Base-by-base conservation (phyloP, 2,113 vertebrate genomes). In the Clarias batrachus region DNA sequence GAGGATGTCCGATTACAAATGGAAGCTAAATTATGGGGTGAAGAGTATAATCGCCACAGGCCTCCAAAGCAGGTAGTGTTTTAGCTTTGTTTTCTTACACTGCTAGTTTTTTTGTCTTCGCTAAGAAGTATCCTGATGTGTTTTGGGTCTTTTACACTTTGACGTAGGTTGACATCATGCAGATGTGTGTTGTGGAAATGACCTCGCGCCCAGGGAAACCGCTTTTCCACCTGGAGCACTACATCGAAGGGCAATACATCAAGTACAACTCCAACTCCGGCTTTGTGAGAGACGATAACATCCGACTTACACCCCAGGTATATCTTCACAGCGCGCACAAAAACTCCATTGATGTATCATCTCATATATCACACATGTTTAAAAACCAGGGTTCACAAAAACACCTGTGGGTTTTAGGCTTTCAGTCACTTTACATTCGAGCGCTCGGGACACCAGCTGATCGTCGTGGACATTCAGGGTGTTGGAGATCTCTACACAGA, bases 261-360 rank as follows among this genome's bases (percentile, higher is more conserved):
- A 99, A 99, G 89, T 99, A 99, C 91, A 99, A 99, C 94, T 99
- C 98, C 66, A 99, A 99, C 94, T 99, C 98, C 0, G 98, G 98
- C 82, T 99, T 99, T 8, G 98, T 99, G 83, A 94, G 96, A 10
- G 98, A 99, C 0, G 97, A 99, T 90, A 97, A 97, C 94, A 94
- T 99, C 90, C 96, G 98, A n/a, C 96, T 99, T 54, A 99, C 98
- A 0, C 98, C 98, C 0, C 98, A 99, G 97, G 98, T 99, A 88
- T 90, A 48, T 25, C 87, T 23, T 86, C 17, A 30, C 4, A 8
- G 12, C 21, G 30, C 16, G 12, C n/a, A 65, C 13, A 23, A 79
- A n/a, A n/a, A n/a, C n/a, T n/a, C n/a, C n/a, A n/a, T n/a, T n/a
- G n/a, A n/a, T n/a, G n/a, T n/a, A 2, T 33, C 13, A 11, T 60